Percentiles rank a stretch among this genome's conserved stretches.
Evolutionary conservation across 2,888 invertebrate species (phyloP).

Genomic region (Phasia obesa): DNA sequence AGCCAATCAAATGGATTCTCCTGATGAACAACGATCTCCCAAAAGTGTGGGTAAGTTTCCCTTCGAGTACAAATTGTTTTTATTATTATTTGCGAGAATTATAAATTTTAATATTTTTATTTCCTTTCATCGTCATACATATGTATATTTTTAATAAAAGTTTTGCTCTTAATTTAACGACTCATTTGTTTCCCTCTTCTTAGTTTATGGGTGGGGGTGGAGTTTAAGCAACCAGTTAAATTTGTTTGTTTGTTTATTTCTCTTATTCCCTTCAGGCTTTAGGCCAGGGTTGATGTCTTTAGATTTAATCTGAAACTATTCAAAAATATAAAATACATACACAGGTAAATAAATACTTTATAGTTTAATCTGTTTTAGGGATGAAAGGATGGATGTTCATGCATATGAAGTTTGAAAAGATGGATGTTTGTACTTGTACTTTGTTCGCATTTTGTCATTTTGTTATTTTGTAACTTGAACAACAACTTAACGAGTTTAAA

Average conservation of each 20-base stretch:
- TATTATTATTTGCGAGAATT: background rate
- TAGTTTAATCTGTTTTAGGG: slow-evolving; percentile 41
- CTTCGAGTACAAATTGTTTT: too few species aligned
- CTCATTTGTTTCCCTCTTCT: background rate
- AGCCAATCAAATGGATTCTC: slow-evolving; percentile 77
- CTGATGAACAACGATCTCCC: slow-evolving; percentile 78
- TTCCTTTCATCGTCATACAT: background rate
- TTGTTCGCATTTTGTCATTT: slow-evolving; percentile 25
- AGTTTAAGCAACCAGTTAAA: slow-evolving; percentile 14
- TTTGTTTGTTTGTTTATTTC: slow-evolving; percentile 38
- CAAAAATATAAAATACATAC: slow-evolving; percentile 26
- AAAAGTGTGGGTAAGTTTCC: slow-evolving; percentile 80
- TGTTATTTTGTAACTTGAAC: slow-evolving; percentile 46
- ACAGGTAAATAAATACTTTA: slow-evolving; percentile 29
- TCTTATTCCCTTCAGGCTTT: slow-evolving; percentile 55
- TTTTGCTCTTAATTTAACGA: background rate
- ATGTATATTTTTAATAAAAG: background rate
- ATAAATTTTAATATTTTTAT: background rate
- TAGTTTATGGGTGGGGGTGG: background rate
- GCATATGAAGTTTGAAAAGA: background rate
- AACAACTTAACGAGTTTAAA: slow-evolving; percentile 65
- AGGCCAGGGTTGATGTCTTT: slow-evolving; percentile 45
- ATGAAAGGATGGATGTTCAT: slow-evolving; percentile 3
- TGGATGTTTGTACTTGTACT: background rate
- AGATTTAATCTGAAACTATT: slow-evolving; percentile 50